Evolutionary conservation across 1,140 invertebrate species (phyloP).

Genomic region (Psix sp.): DNA sequence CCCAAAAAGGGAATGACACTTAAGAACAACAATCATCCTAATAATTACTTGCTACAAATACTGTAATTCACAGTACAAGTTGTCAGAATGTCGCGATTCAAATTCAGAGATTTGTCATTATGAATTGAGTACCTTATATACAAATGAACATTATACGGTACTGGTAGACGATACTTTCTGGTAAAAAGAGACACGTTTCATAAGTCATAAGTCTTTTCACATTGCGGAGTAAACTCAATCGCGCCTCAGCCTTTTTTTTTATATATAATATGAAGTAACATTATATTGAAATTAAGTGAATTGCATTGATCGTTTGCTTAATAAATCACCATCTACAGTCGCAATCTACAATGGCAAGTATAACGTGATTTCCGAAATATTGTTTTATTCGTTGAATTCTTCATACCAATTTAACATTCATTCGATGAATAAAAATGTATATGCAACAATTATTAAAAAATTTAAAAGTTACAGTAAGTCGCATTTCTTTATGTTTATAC

Average conservation of each 20-base stretch:
- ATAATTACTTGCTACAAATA: constrained; percentile 28
- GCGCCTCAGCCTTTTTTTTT: constrained; percentile 39
- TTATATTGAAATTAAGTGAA: constrained; percentile 49
- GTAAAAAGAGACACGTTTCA: constrained; percentile 27
- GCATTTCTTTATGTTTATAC: no score
- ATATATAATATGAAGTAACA: constrained; percentile 15
- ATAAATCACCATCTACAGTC: constrained; percentile 38
- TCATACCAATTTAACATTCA: neutral
- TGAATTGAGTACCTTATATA: constrained; percentile 13
- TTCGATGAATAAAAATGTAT: constrained; percentile 2
- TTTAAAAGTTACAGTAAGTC: no score
- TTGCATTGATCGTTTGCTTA: constrained; percentile 42
- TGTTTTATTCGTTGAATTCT: constrained; percentile 14
- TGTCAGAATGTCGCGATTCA: constrained; percentile 22
- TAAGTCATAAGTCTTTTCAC: constrained; percentile 31
- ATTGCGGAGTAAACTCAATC: constrained; percentile 27
- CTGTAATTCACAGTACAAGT: constrained; percentile 34
- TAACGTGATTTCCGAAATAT: constrained; percentile 5
- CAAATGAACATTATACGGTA: constrained; percentile 13
- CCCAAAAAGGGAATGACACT: constrained; percentile 31
- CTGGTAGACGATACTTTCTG: constrained; percentile 30
- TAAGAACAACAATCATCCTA: constrained; percentile 30
- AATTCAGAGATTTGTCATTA: constrained; percentile 23
- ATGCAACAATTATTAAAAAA: neutral
- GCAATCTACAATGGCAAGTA: constrained; percentile 66